Base-by-base conservation (phyloP, 2,113 vertebrate genomes). In the Prinia subflava region DNA sequence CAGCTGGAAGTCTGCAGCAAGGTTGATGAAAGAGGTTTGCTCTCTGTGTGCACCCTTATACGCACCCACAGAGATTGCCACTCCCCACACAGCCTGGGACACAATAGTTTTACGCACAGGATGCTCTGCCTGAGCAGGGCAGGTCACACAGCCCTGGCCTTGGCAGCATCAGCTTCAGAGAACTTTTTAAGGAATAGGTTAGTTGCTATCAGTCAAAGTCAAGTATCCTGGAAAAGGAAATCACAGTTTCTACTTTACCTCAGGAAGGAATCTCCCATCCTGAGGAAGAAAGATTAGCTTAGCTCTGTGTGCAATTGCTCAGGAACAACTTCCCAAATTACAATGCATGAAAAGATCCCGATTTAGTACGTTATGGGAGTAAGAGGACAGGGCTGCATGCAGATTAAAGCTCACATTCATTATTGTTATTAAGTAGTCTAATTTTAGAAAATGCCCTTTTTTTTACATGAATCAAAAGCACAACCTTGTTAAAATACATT, bases 261-360 rank as follows among this genome's bases (percentile, higher is more conserved):
- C 97, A 98, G 98, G 98, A 98, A 98, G 96, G 97, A 98, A 97
- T 98, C 97, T 98, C 97, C 97, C 97, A 97, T 98, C 97, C 98
- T 98, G 98, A 97, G 98, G 97, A 98, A 98, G 90, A 98, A 96
- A 97, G 97, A 98, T 98, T 98, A 98, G 90, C 69, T 95, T 97
- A 92, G 90, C 91, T 96, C 93, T 84, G 71, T 96, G 39, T 85
- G 95, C 86, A 90, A 92, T 96, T 95, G 94, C 92, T 89, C 62
- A 75, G 92, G 85, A 96, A 94, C 79, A 96, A 91, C 94, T 97
- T 97, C 92, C 94, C 87, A 95, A 92, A 96, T 91, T 94, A 97
- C 95, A 98, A 95, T 95, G 67, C 50, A 39, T 59, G 13, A 47
- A 97, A 81, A 81, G 64, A 95, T 95, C 96, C 95, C 56, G 85